phyloP scores from a whole-genome alignment of 2,888 invertebrate species.

The Heliothis peltigera region DNA sequence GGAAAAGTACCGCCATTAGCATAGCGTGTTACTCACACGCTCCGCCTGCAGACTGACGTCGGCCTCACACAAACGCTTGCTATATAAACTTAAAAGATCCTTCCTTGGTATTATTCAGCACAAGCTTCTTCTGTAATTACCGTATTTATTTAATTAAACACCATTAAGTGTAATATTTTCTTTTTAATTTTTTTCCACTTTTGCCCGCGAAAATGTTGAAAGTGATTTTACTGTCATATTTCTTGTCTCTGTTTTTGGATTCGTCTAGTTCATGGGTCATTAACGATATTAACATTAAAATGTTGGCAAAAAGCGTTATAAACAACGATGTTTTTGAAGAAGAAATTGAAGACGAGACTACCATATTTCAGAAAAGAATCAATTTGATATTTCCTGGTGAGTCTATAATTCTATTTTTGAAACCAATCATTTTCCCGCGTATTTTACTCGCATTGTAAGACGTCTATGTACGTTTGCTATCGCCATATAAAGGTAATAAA shows the following conservation, averaged over 20 bases:
- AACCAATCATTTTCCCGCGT: no score
- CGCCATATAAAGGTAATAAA: no score
- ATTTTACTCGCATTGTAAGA: no score
- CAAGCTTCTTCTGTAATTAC: conserved; percentile 31
- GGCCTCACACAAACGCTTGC: conserved; percentile 10
- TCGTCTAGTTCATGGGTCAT: conserved; percentile 55
- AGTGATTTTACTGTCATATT: conserved; percentile 19
- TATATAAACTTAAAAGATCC: conserved; percentile 51
- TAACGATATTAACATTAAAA: conserved; percentile 48
- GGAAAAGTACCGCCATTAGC: conserved; percentile 1
- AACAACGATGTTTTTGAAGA: conserved; percentile 9
- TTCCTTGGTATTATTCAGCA: conserved; percentile 45
- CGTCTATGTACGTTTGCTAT: no score
- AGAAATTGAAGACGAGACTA: conserved; percentile 21
- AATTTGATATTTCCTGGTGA: conserved; percentile 76
- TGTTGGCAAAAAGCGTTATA: conserved; percentile 13
- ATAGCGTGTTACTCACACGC: conserved; percentile 19
- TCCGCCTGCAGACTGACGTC: conserved; percentile 36
- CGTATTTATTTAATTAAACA: conserved; percentile 22
- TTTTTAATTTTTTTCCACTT: no score
- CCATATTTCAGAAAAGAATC: conserved; percentile 50
- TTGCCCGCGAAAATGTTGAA: conserved; percentile 33
- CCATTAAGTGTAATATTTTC: no score
- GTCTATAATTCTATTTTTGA: conserved; percentile 15
- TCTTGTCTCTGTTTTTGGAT: conserved; percentile 7